Evolutionary conservation across 2,888 invertebrate species (phyloP).

Genomic region (Piscicola geometra): DNA sequence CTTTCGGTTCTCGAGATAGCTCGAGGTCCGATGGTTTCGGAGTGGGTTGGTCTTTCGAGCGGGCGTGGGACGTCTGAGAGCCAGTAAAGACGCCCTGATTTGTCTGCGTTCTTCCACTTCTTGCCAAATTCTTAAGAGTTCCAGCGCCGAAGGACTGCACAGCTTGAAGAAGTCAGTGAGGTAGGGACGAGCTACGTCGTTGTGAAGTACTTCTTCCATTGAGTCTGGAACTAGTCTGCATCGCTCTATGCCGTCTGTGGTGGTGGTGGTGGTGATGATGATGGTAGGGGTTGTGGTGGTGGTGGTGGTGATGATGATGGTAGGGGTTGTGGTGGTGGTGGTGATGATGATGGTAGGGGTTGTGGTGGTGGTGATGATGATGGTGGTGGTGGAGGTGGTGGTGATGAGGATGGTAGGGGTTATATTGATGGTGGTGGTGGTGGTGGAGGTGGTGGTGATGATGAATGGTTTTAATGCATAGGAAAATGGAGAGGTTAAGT

Average conservation of each 20-base stretch:
- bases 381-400: too few species aligned
- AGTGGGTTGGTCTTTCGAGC: not conserved
- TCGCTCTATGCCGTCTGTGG: not conserved
- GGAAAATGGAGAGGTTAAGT: too few species aligned
- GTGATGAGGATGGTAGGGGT: too few species aligned
- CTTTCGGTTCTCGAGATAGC: not conserved
- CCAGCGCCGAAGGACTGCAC: not conserved
- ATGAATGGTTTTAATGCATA: too few species aligned
- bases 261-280: too few species aligned
- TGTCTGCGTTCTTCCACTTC: constrained; percentile 18
- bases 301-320: not conserved
- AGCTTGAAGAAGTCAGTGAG: constrained; percentile 8
- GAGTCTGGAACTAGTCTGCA: not conserved
- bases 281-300: not conserved
- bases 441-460: too few species aligned
- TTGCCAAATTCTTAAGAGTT: constrained; percentile 23
- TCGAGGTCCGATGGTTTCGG: not conserved
- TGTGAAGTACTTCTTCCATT: constrained; percentile 18
- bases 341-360: too few species aligned
- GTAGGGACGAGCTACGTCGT: constrained; percentile 20
- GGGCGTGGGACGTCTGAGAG: not conserved
- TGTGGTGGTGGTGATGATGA: not conserved
- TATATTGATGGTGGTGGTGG: too few species aligned
- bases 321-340: too few species aligned
- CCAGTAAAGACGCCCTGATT: not conserved